These are phyloP conservation scores for Carterocephalus palaemon DNA, from an alignment of 2,888 invertebrate species.

Conservation along the genomic window DNA sequence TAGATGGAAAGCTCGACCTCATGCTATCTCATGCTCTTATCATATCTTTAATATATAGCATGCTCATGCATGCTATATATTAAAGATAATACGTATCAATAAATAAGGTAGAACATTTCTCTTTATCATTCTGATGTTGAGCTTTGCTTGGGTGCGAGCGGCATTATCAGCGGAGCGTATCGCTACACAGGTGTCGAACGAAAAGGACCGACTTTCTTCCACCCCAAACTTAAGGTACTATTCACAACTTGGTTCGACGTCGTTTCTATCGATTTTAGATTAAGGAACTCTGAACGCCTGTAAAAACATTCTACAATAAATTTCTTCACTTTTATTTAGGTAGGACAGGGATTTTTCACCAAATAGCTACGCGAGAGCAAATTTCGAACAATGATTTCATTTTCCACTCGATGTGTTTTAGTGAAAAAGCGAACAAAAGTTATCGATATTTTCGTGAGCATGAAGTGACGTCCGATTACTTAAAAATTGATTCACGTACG, in stretches of 20 bases:
- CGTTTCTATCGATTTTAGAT: slow-evolving; percentile 76
- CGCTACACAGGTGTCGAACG: slow-evolving; percentile 68
- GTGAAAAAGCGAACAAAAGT: slow-evolving; percentile 2
- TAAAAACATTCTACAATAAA: slow-evolving; percentile 73
- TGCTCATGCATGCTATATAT: too few species aligned
- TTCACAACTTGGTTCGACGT: slow-evolving; percentile 70
- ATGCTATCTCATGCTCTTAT: too few species aligned
- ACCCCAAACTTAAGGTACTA: slow-evolving; percentile 69
- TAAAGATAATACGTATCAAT: slow-evolving; percentile 15
- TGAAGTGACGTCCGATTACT: slow-evolving; percentile 19
- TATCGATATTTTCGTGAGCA: slow-evolving; percentile 16
- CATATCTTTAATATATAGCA: too few species aligned
- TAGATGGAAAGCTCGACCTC: too few species aligned
- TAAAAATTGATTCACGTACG: slow-evolving; percentile 29
- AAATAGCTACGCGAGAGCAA: slow-evolving; percentile 11
- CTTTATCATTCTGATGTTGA: slow-evolving; percentile 48
- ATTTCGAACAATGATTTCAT: slow-evolving; percentile 12
- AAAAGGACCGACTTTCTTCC: slow-evolving; percentile 67
- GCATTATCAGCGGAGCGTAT: slow-evolving; percentile 64
- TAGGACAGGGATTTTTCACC: slow-evolving; percentile 30
- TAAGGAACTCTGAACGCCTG: slow-evolving; percentile 71
- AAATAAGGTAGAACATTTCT: slow-evolving; percentile 39
- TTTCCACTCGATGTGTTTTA: slow-evolving; percentile 11
- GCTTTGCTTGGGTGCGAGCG: slow-evolving; percentile 39
- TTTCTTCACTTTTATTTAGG: slow-evolving; percentile 46